A percentile compares a stretch with the other conserved stretches of the same genome.
phyloP scores from a whole-genome alignment of 2,113 vertebrate species.

The Toxotes jaculatrix region DNA sequence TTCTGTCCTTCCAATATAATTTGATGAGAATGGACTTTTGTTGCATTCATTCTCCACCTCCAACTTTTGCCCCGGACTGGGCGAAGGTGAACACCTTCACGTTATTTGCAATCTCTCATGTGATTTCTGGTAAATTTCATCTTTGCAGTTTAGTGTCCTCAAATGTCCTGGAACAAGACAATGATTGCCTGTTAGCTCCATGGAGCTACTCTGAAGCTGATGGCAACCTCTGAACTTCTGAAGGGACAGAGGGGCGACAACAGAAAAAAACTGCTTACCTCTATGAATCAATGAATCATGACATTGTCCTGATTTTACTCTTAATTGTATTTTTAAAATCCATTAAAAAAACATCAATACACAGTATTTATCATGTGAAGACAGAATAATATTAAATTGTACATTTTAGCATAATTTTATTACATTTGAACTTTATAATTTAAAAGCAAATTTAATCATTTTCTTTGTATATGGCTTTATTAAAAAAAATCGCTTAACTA shows the following conservation, averaged over 20 bases:
- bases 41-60: not conserved
- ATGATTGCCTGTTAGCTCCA: not conserved
- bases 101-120: not conserved
- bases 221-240: conserved; percentile 4
- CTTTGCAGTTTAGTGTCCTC: not conserved
- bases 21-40: not conserved
- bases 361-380: not conserved
- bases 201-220: not conserved
- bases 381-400: not conserved
- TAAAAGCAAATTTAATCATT: not conserved
- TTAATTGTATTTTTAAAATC: not conserved
- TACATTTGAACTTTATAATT: not conserved
- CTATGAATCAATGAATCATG: not conserved
- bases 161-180: conserved; percentile 14
- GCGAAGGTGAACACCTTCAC: not conserved
- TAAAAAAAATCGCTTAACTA: not conserved
- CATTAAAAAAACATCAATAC: not conserved
- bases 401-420: not conserved
- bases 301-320: not conserved
- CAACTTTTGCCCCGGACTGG: not conserved
- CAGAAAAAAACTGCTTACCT: not conserved
- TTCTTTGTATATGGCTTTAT: not conserved
- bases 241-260: not conserved
- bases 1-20: not conserved
- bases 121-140: not conserved